Percentiles rank a stretch among this genome's conserved stretches.
Conservation (phyloP, 2,888 invertebrate species). For the Morpho helenor region DNA sequence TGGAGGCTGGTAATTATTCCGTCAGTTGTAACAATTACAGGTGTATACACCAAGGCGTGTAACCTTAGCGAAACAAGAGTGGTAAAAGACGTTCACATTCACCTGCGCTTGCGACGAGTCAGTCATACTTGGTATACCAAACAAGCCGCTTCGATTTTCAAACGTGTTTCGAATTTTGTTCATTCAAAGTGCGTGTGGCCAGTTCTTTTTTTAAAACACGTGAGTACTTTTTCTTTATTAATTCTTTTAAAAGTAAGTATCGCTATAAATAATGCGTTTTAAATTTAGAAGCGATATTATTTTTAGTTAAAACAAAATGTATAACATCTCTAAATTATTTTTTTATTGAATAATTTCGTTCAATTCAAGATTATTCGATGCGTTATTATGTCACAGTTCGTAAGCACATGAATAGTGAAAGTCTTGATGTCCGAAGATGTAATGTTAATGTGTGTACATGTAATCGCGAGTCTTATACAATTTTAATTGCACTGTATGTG, state of each 20-base stretch:
- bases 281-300: too few relatives aligned
- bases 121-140: conserved; percentile 57
- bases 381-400: conserved; percentile 25
- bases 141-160: conserved; percentile 45
- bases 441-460: conserved; percentile 14
- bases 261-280: too few relatives aligned
- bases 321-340: too few relatives aligned
- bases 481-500: conserved; percentile 1
- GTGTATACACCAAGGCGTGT: conserved; percentile 46
- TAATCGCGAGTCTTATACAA: conserved; percentile 17
- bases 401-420: conserved; percentile 26
- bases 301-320: too few relatives aligned
- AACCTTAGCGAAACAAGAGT: conserved; percentile 61
- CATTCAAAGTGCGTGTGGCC: conserved; percentile 52
- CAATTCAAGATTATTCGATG: background rate
- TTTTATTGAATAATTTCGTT: too few relatives aligned
- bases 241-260: background rate
- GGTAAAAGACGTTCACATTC: conserved; percentile 69
- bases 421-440: conserved; percentile 22
- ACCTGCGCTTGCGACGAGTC: conserved; percentile 63
- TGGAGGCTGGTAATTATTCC: conserved; percentile 41
- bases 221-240: conserved; percentile 23
- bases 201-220: conserved; percentile 32
- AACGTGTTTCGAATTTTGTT: conserved; percentile 38
- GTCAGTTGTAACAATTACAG: conserved; percentile 37